phyloP scores from a whole-genome alignment of 2,113 vertebrate genomes.

The Sarotherodon lohbergeri region DNA sequence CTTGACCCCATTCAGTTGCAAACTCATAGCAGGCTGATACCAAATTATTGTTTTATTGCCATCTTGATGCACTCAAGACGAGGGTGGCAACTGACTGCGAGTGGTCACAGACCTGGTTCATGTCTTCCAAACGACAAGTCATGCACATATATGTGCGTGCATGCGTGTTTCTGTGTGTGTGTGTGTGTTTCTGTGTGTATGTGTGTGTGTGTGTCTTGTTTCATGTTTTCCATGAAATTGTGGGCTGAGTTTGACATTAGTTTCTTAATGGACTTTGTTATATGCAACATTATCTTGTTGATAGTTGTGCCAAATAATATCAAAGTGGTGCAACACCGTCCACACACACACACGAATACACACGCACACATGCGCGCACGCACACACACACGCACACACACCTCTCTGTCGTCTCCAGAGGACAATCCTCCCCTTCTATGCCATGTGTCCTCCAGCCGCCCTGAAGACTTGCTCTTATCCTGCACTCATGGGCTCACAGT shows the following conservation, averaged over 20 bases:
- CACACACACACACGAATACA: rapidly evolving
- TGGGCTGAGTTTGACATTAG: background rate
- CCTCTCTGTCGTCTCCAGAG: slow-evolving; percentile 50
- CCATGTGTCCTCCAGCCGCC: slow-evolving; percentile 60
- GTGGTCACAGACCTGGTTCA: background rate
- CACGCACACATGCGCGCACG: background rate
- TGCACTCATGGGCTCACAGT: slow-evolving; percentile 12
- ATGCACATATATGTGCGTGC: background rate
- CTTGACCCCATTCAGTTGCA: background rate
- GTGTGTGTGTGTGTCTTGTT: background rate
- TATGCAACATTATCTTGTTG: background rate
- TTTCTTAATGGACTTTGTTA: background rate
- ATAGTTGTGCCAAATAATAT: background rate
- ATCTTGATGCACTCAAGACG: background rate
- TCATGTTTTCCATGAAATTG: background rate
- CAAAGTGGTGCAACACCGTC: background rate
- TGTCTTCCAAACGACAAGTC: rapidly evolving
- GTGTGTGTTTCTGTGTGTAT: background rate
- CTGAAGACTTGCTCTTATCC: slow-evolving; percentile 40
- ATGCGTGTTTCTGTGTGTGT: no score
- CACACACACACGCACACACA: background rate
- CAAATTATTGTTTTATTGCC: background rate
- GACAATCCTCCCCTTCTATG: slow-evolving; percentile 31
- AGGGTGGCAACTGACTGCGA: background rate
- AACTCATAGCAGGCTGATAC: background rate